Conservation (phyloP, 2,797 vertebrate species). For the Chaetophractus vellerosus region DNA sequence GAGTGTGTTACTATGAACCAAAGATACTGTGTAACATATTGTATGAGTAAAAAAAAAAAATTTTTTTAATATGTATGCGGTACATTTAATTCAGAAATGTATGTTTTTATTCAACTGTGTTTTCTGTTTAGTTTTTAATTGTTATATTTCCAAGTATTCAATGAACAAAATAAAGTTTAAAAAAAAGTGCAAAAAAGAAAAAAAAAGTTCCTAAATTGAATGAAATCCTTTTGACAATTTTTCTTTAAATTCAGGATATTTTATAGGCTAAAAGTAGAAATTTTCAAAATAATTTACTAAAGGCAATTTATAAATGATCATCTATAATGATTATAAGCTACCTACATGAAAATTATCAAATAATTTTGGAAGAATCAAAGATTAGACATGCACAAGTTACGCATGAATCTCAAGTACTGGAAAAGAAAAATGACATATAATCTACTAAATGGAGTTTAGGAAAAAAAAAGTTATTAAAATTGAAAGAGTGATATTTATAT, state of each 20-base stretch:
- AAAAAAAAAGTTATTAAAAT: constrained; percentile 29
- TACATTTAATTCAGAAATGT: too few relatives aligned
- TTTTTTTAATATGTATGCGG: too few relatives aligned
- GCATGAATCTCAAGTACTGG: constrained; percentile 42
- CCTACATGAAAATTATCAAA: constrained; percentile 23
- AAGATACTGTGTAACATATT: too few relatives aligned
- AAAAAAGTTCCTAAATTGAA: background rate
- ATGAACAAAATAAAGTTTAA: too few relatives aligned
- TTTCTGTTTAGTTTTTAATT: too few relatives aligned
- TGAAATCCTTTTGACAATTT: constrained; percentile 27
- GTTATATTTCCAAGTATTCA: too few relatives aligned
- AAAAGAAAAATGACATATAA: constrained; percentile 60
- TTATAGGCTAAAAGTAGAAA: constrained; percentile 43
- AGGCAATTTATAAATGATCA: constrained; percentile 47
- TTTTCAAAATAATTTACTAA: constrained; percentile 63
- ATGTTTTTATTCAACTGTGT: too few relatives aligned
- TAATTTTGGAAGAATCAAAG: constrained; percentile 56
- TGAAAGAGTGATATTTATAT: constrained; percentile 43
- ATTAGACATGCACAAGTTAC: background rate
- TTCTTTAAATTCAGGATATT: constrained; percentile 45
- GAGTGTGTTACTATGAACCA: too few relatives aligned
- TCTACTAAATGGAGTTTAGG: background rate
- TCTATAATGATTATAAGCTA: constrained; percentile 16
- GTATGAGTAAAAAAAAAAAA: too few relatives aligned
- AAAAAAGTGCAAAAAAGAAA: background rate